Evolutionary conservation across 2,113 vertebrate species (phyloP).

Genomic region (Catharus minimus): DNA sequence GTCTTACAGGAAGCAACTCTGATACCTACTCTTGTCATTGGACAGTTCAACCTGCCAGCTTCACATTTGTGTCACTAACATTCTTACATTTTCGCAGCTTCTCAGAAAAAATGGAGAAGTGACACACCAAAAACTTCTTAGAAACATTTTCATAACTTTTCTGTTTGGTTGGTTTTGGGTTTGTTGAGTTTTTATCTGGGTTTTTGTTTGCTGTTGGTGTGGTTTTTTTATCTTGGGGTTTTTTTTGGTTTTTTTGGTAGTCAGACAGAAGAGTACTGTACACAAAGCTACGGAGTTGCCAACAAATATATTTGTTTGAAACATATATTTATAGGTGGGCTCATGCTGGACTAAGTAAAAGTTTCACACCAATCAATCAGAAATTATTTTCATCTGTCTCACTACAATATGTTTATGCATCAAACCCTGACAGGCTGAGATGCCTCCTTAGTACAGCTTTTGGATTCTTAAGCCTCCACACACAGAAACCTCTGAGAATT

Average conservation of each 20-base stretch:
- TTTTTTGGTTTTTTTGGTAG: not conserved
- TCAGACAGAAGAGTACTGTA: not conserved
- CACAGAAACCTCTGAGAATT: not conserved
- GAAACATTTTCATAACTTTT: not conserved
- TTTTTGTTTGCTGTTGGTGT: no score
- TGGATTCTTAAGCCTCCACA: not conserved
- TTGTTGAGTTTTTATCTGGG: not conserved
- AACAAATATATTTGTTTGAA: not conserved
- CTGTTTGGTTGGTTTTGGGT: not conserved
- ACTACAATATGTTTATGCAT: not conserved
- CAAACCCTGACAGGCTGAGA: not conserved
- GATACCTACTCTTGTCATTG: not conserved
- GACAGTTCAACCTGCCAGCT: not conserved
- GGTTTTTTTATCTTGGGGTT: no score
- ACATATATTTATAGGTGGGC: not conserved
- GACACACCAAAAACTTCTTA: not conserved
- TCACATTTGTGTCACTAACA: not conserved
- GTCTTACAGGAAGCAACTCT: not conserved
- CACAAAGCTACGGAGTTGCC: not conserved
- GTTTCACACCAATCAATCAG: not conserved
- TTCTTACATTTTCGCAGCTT: not conserved
- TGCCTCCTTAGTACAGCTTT: not conserved
- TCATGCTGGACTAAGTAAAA: not conserved
- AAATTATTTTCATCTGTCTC: not conserved
- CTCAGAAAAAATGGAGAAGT: not conserved